A percentile compares a stretch with the other conserved stretches of the same genome.
Evolutionary conservation across 1,140 invertebrate species (phyloP).

Genomic region (Stegodyphus mimosarum): DNA sequence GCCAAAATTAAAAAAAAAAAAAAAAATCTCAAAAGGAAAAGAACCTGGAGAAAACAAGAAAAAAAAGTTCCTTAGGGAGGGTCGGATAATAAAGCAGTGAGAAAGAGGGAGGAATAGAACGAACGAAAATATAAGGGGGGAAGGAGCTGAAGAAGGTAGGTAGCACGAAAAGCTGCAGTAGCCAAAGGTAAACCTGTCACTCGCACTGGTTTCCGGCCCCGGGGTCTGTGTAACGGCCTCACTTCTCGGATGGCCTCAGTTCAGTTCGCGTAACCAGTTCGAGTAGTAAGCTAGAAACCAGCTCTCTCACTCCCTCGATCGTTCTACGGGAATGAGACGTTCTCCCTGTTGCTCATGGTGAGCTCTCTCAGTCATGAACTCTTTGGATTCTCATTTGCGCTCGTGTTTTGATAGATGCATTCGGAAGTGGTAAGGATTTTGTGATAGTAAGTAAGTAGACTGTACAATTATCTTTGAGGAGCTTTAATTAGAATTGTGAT

Average conservation of each 20-base stretch:
- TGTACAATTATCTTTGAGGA: too few species aligned
- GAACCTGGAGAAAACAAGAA: background rate
- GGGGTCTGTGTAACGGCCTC: constrained; percentile 48
- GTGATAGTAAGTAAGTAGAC: too few species aligned
- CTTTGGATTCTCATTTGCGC: too few species aligned
- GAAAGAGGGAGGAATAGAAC: background rate
- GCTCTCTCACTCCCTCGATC: background rate
- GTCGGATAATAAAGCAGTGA: constrained; percentile 27
- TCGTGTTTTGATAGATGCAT: too few species aligned
- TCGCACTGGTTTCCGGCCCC: constrained; percentile 44
- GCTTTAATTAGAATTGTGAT: too few species aligned
- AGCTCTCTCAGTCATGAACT: too few species aligned
- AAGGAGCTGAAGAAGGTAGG: constrained; percentile 9
- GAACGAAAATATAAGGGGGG: background rate
- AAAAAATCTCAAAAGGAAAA: background rate
- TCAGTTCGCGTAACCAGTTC: constrained; percentile 2
- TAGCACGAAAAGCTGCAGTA: constrained; percentile 52
- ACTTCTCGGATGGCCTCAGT: constrained; percentile 20
- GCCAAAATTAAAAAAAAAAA: background rate
- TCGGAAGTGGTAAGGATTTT: too few species aligned
- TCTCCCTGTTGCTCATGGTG: too few species aligned
- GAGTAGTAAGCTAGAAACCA: background rate
- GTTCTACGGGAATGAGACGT: background rate
- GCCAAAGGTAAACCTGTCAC: constrained; percentile 56
- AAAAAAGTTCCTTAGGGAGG: background rate